Conservation (phyloP, 2,113 vertebrate species). For the Pteruthius melanotis region DNA sequence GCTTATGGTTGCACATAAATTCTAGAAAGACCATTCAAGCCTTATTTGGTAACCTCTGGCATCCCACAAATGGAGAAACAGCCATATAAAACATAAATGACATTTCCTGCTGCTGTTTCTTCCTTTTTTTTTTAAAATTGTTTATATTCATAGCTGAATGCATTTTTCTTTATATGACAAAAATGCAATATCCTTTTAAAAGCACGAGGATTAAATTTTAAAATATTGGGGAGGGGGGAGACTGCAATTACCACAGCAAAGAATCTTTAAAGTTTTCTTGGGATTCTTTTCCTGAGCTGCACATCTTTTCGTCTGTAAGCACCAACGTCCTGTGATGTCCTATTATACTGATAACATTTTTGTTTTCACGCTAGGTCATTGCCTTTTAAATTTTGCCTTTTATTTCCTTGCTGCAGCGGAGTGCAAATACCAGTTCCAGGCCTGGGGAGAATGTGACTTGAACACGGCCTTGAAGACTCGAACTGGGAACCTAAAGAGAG, state of each 20-base stretch:
- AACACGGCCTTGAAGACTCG: constrained; percentile 90
- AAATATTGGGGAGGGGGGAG: rapidly evolving
- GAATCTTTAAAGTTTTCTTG: not conserved
- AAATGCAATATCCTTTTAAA: not conserved
- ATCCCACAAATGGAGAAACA: not conserved
- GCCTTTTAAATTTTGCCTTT: not conserved
- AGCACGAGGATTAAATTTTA: not conserved
- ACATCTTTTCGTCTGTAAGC: not conserved
- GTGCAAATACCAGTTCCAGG: constrained; percentile 95
- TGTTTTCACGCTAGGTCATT: not conserved
- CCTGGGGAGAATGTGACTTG: constrained; percentile 95
- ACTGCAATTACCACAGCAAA: not conserved
- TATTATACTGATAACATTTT: not conserved
- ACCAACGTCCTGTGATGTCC: not conserved
- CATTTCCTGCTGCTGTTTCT: not conserved
- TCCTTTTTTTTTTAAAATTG: too few species aligned
- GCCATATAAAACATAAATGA: not conserved
- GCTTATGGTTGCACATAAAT: not conserved
- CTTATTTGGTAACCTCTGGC: not conserved
- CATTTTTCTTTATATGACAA: not conserved
- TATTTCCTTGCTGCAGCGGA: constrained; percentile 77
- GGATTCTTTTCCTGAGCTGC: not conserved
- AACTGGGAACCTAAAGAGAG: constrained; percentile 87
- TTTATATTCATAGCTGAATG: not conserved
- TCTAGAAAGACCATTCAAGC: not conserved